Percentiles rank a stretch among this genome's conserved stretches.
Evolutionary conservation across 2,113 vertebrate genomes (phyloP).

Genomic region (Prolemur simus): DNA sequence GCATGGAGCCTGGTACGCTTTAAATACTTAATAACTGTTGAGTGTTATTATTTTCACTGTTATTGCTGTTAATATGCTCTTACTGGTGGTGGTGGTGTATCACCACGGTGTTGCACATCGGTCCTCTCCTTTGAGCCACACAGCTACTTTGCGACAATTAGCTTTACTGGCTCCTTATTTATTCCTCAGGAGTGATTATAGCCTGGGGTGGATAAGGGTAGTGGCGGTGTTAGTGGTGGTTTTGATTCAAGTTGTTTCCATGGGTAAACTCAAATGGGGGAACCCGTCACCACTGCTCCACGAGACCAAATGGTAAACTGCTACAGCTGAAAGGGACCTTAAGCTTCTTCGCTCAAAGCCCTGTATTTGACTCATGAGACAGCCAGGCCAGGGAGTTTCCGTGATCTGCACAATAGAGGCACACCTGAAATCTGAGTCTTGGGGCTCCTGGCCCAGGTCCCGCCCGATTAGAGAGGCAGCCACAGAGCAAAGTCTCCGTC

Average conservation of each 20-base stretch:
- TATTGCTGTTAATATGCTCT: accelerated
- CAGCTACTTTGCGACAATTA: accelerated
- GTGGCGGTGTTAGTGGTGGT: background rate
- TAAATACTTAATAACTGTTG: accelerated
- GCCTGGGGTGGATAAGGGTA: no score
- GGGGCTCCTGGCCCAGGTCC: no score
- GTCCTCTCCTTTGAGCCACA: background rate
- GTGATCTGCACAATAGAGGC: background rate
- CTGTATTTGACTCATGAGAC: background rate
- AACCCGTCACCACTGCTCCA: background rate
- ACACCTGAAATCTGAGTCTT: background rate
- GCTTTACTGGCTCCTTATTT: background rate
- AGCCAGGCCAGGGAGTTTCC: background rate
- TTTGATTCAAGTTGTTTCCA: background rate
- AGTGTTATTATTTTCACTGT: accelerated
- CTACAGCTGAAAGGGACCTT: background rate
- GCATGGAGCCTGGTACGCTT: accelerated
- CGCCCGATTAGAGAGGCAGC: accelerated
- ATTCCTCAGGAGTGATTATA: background rate
- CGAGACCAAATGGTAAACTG: background rate
- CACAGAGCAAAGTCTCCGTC: background rate
- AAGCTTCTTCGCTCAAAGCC: background rate
- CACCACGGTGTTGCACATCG: accelerated
- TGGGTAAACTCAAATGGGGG: background rate
- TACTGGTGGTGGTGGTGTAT: accelerated